Percentiles rank a stretch among this genome's conserved stretches.
Conservation (phyloP, 2,113 vertebrate genomes). For the Corythaixoides concolor region DNA sequence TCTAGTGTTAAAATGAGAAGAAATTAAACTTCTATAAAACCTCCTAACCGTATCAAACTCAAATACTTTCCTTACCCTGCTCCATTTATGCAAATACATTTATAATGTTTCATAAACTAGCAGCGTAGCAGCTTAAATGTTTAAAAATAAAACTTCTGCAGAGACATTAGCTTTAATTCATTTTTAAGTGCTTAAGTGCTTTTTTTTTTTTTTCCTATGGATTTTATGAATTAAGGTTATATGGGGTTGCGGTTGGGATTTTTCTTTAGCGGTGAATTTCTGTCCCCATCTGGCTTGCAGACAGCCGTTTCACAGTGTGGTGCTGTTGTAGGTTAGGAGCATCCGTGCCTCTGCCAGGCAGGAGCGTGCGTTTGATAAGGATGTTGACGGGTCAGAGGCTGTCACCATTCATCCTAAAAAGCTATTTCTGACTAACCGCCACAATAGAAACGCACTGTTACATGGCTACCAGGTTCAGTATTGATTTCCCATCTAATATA, state of each 20-base stretch:
- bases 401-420: background rate
- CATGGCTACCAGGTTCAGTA: slow-evolving; percentile 21
- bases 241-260: background rate
- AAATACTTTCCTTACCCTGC: background rate
- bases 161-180: background rate
- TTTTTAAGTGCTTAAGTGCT: background rate
- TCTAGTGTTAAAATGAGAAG: background rate
- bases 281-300: background rate
- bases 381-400: background rate
- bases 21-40: slow-evolving; percentile 37
- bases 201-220: background rate
- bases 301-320: background rate
- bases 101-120: slow-evolving; percentile 22
- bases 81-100: slow-evolving; percentile 30
- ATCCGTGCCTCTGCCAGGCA: background rate
- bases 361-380: background rate
- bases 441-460: slow-evolving; percentile 1
- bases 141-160: slow-evolving; percentile 23
- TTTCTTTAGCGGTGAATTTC: background rate
- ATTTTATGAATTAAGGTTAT: background rate
- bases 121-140: background rate
- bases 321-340: background rate
- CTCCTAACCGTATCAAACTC: background rate
- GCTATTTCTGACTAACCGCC: background rate
- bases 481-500: slow-evolving; percentile 64